A percentile compares a stretch with the other conserved stretches of the same genome.
Evolutionary conservation across 2,113 vertebrate species (phyloP).

Genomic region (Bos indicus): DNA sequence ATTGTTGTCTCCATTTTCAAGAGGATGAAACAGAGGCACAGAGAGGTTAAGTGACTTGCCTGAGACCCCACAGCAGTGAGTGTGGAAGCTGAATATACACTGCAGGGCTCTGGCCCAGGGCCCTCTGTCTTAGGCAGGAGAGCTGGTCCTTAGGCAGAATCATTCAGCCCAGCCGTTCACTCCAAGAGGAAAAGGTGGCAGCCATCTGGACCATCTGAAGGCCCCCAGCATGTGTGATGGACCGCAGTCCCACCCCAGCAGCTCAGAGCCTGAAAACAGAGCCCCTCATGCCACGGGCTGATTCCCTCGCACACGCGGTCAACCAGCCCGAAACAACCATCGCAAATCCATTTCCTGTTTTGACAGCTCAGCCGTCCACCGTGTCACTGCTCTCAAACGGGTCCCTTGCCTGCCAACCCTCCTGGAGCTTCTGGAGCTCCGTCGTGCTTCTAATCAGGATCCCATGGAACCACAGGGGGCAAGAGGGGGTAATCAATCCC

Average conservation of each 20-base stretch:
- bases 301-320: rapidly evolving
- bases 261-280: neutral
- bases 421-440: neutral
- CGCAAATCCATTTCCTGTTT: neutral
- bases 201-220: neutral
- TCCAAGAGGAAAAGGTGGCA: neutral
- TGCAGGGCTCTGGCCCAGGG: rapidly evolving
- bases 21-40: neutral
- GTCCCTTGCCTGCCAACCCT: neutral
- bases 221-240: neutral
- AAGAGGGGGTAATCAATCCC: rapidly evolving
- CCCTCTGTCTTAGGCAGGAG: neutral
- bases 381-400: neutral
- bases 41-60: neutral
- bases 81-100: rapidly evolving
- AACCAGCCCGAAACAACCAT: neutral
- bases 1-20: neutral
- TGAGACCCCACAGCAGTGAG: neutral
- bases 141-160: neutral
- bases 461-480: neutral
- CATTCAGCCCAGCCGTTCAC: rapidly evolving
- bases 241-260: too few relatives aligned
- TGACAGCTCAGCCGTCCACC: neutral
- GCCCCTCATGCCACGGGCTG: rapidly evolving
- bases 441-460: neutral